phyloP scores from a whole-genome alignment of 2,113 vertebrate genomes.

The Elephas maximus region DNA sequence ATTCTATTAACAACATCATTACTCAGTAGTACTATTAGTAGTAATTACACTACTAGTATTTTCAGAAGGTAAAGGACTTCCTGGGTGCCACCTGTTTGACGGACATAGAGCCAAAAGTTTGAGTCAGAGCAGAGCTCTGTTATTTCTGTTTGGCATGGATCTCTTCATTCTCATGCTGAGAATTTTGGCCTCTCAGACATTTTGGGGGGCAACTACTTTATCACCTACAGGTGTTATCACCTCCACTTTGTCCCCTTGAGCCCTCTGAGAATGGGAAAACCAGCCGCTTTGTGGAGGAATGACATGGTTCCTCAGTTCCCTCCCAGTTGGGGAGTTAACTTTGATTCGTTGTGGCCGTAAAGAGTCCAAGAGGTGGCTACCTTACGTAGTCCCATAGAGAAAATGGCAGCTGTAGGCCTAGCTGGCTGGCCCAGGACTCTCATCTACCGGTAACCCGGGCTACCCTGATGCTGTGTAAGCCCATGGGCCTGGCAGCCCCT shows the following conservation, averaged over 20 bases:
- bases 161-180: not conserved
- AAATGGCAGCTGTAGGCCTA: not conserved
- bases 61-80: not conserved
- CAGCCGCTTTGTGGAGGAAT: not conserved
- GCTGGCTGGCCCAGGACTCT: not conserved
- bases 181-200: not conserved
- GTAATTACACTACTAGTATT: not conserved
- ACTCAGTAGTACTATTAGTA: not conserved
- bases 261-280: not conserved
- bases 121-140: not conserved
- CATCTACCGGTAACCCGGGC: not conserved
- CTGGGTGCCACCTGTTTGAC: not conserved
- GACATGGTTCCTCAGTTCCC: not conserved
- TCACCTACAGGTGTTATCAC: not conserved
- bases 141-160: not conserved
- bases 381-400: not conserved
- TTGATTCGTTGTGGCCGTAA: not conserved
- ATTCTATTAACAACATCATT: accelerated
- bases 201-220: not conserved
- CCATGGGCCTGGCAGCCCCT: no score
- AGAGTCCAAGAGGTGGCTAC: not conserved
- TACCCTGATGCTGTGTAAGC: no score
- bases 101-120: not conserved
- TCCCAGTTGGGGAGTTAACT: not conserved
- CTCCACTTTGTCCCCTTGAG: not conserved